phyloP scores from a whole-genome alignment of 2,113 vertebrate genomes.

The Pipra filicauda region DNA sequence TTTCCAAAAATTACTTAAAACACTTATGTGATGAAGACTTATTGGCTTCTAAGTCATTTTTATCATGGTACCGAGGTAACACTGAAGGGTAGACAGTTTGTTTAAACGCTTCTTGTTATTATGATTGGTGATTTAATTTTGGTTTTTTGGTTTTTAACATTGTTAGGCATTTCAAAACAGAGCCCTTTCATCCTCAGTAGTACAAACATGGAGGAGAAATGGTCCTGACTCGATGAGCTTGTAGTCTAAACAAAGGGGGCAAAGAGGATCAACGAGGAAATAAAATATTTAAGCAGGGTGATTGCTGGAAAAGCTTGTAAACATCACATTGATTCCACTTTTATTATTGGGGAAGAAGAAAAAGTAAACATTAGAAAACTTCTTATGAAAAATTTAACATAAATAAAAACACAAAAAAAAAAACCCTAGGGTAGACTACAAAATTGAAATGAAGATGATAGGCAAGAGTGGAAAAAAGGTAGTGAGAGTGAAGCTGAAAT shows the following conservation, averaged over 20 bases:
- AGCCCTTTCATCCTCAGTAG: not conserved
- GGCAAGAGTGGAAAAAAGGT: not conserved
- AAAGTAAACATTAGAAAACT: not conserved
- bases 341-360: not conserved
- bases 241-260: constrained; percentile 9
- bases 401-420: not conserved
- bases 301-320: not conserved
- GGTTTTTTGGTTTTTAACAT: not conserved
- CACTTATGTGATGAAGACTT: not conserved
- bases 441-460: not conserved
- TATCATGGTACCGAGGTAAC: not conserved
- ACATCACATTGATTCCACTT: constrained; percentile 19
- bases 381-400: not conserved
- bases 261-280: constrained; percentile 2
- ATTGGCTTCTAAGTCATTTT: not conserved
- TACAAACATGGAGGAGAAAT: not conserved
- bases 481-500: not conserved
- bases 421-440: not conserved
- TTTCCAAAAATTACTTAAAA: not conserved
- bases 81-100: not conserved
- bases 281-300: not conserved
- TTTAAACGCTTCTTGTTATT: not conserved
- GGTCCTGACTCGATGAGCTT: not conserved
- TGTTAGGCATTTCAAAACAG: not conserved
- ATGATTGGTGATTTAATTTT: not conserved